A percentile compares a stretch with the other conserved stretches of the same genome.
These are phyloP conservation scores for Oscheius sp. DNA, from an alignment of 2,888 invertebrate species.

Conservation along the genomic window DNA sequence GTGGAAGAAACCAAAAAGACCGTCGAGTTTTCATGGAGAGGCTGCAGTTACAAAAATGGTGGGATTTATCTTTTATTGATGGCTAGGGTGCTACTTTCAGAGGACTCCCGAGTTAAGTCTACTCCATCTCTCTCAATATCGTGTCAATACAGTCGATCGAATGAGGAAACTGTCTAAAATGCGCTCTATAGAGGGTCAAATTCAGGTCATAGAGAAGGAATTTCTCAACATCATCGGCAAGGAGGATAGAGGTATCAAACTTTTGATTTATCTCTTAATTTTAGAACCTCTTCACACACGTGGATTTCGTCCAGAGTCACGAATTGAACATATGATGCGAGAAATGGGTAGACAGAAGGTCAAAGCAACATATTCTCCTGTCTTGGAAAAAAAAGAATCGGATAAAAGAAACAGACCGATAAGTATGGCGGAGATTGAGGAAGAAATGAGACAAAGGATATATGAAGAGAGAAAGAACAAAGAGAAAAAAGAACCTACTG, in stretches of 20 bases:
- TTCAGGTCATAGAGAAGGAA: slow-evolving; percentile 23
- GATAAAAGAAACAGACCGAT: slow-evolving; percentile 2
- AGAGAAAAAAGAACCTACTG: neutral
- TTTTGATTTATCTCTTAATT: neutral
- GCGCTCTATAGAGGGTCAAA: slow-evolving; percentile 8
- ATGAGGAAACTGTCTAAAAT: slow-evolving; percentile 16
- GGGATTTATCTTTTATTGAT: neutral
- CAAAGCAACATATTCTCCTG: slow-evolving; percentile 21
- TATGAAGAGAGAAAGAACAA: slow-evolving; percentile 11
- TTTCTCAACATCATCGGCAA: slow-evolving; percentile 8
- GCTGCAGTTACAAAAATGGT: slow-evolving; percentile 34
- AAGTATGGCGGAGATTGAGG: slow-evolving; percentile 29
- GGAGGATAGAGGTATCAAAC: slow-evolving; percentile 7
- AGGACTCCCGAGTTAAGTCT: neutral
- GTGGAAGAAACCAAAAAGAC: slow-evolving; percentile 42
- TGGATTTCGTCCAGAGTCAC: slow-evolving; percentile 8
- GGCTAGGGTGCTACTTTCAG: neutral
- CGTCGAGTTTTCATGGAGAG: slow-evolving; percentile 65
- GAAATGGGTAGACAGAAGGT: slow-evolving; percentile 35
- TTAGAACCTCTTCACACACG: slow-evolving; percentile 6
- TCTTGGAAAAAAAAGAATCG: slow-evolving; percentile 9
- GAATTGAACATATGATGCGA: slow-evolving; percentile 49
- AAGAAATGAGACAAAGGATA: slow-evolving; percentile 19
- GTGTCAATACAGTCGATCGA: slow-evolving; percentile 6
- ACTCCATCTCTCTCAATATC: neutral